Evolutionary conservation across 2,113 vertebrate genomes (phyloP), one percentile per base, ranked within the genome.

Genomic region (Ursus arctos): DNA sequence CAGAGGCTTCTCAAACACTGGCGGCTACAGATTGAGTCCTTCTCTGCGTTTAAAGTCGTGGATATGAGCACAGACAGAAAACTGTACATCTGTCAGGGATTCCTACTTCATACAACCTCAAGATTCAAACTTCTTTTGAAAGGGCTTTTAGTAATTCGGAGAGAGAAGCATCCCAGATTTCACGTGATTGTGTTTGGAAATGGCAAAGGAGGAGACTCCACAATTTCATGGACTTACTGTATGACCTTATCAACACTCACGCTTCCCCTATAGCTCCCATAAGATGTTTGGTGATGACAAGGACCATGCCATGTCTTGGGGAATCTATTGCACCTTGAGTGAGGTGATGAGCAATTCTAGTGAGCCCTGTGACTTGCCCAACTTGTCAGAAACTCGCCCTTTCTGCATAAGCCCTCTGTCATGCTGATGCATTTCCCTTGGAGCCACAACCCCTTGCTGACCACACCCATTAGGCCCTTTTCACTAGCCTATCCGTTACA

Each of bases 81-180:
- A 33, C 49, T 21, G 28, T 57, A 24, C 15, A 81, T 51, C 59
- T 92, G 69, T 57, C n/a, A 59, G 33, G 33, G 26, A 19, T 33
- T 91, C 43, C 84, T 24, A 88, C 69, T 43, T 91, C 43, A 61
- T 16, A 24, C 6, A 87, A 47, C 0, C 61, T 82, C 40, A 92
- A 72, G 63, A 53, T n/a, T 65, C 61, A 91, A 51, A 88, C 49
- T 83, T 91, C 59, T 93, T 22, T 65, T 82, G 31, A 71, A 92
- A 81, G 5, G 13, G 6, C 11, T 67, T 53, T 91, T 87, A 19
- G 8, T 65, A 31, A 77, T 77, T 95, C 69, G 18, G 71, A n/a
- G 47, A 59, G 61, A 77, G 31, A 91, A 43, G 72, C 0, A 28
- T 49, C 33, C 6, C 13, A 15, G 72, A 80, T 43, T 59, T 55